Percentiles rank a stretch among this genome's conserved stretches.
phyloP scores from a whole-genome alignment of 1,140 invertebrate genomes.

The Hermetia illucens region DNA sequence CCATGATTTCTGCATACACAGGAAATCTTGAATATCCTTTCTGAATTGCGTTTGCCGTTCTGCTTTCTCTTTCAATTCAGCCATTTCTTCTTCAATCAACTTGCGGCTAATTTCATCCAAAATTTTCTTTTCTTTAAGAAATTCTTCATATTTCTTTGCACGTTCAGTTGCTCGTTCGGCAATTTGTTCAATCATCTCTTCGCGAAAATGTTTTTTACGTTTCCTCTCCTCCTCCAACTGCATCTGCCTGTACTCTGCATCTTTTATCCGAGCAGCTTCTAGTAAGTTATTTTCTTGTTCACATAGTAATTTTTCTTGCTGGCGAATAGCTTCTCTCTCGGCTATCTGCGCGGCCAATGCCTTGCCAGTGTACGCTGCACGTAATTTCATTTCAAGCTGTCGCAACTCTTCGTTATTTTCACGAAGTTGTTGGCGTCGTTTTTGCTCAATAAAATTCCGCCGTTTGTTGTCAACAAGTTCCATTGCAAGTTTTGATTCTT shows the following conservation, averaged over 20 bases:
- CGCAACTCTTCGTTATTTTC: constrained; percentile 28
- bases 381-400: constrained; percentile 27
- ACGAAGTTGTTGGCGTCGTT: constrained; percentile 18
- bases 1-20: constrained; percentile 23
- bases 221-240: constrained; percentile 14
- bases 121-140: constrained; percentile 29
- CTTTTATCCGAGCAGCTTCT: constrained; percentile 9
- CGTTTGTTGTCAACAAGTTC: background rate
- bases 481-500: background rate
- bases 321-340: constrained; percentile 21
- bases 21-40: constrained; percentile 27
- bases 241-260: constrained; percentile 13
- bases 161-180: constrained; percentile 22
- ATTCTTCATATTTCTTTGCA: constrained; percentile 27
- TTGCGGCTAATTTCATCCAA: constrained; percentile 28
- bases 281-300: constrained; percentile 11
- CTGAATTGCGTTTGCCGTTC: constrained; percentile 22
- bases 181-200: constrained; percentile 30
- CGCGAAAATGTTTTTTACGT: constrained; percentile 21
- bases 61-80: constrained; percentile 19
- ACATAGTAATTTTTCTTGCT: constrained; percentile 10
- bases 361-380: constrained; percentile 29
- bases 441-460: background rate
- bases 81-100: constrained; percentile 26
- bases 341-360: constrained; percentile 27